Base-by-base conservation (phyloP, 1,140 invertebrate genomes). In the Paralvinella palmiformis region DNA sequence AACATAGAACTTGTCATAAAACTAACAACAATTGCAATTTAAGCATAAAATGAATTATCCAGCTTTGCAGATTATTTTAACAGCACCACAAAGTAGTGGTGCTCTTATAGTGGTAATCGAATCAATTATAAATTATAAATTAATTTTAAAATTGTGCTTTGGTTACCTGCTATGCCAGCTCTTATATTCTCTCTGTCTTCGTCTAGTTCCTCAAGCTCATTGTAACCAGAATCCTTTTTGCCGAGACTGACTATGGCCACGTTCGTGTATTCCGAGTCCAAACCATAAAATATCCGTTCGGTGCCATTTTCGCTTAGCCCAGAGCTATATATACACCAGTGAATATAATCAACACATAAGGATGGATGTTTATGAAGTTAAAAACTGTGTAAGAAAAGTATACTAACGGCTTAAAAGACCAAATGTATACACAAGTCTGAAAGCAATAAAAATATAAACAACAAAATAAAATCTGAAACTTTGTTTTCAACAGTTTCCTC, bases 171-270 rank as follows among this genome's bases (percentile, higher is more conserved):
- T 20, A 89, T 86, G 33, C 89, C 89, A 22, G 79, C 73, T 48
- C 90, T 81, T 64, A 90, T 80, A 64, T 84, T 85, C 76, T 92
- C 90, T 57, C 84, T 85, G 22, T 85, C 84, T 71, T 89, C 85
- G 69, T 89, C 82, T 0, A 89, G 74, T 65, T 88, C 84, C 73
- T 91, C 89, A 7, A 82, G 71, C 63, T 86, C 81, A 76, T 89
- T 85, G 66, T 82, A 88, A 10, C 81, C 81, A 64, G 80, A 79
- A 71, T 81, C 78, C 62, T 83, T 80, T 68, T 88, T 85, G 3
- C 89, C 89, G 24, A 92, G 76, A 41, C 88, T 86, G 29, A 88
- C 87, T n/a, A 90, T 83, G 17, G 87, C 86, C 7, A 91, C 81
- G 31, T 84, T 83, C 1, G 82, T 82, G 71, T 85, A 89, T 52